Conservation (phyloP, 2,113 vertebrate genomes). For the Ciconia boyciana region DNA sequence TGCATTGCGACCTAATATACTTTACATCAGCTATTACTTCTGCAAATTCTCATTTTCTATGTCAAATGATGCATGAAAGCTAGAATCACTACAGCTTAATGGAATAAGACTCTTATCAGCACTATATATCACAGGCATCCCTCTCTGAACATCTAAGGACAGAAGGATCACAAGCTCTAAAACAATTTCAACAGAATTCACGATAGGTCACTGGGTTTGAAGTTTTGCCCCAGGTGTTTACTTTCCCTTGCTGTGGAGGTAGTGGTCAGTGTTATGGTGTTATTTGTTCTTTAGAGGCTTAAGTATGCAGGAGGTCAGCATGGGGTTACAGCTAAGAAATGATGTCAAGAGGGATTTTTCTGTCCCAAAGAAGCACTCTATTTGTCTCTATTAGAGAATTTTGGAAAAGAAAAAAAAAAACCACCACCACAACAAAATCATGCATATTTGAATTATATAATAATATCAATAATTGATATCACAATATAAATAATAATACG, state of each 20-base stretch:
- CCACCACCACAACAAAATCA: not conserved
- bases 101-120: conserved; percentile 38
- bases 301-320: not conserved
- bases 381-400: not conserved
- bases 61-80: conserved; percentile 65
- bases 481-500: accelerated
- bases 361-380: not conserved
- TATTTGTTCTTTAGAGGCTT: not conserved
- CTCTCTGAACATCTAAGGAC: conserved; percentile 43
- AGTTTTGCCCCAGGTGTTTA: not conserved
- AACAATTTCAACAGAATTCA: not conserved
- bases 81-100: conserved; percentile 55
- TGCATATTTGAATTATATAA: not conserved
- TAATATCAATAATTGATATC: not conserved
- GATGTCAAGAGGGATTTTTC: not conserved
- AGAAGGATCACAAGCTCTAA: not conserved
- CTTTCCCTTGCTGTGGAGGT: not conserved
- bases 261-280: not conserved
- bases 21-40: conserved; percentile 63
- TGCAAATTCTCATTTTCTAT: conserved; percentile 67
- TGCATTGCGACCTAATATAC: conserved; percentile 10
- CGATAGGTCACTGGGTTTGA: not conserved
- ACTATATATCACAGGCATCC: conserved; percentile 38
- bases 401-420: not conserved
- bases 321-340: not conserved